Conservation (phyloP, 2,888 invertebrate species). For the Xylocampa areola region DNA sequence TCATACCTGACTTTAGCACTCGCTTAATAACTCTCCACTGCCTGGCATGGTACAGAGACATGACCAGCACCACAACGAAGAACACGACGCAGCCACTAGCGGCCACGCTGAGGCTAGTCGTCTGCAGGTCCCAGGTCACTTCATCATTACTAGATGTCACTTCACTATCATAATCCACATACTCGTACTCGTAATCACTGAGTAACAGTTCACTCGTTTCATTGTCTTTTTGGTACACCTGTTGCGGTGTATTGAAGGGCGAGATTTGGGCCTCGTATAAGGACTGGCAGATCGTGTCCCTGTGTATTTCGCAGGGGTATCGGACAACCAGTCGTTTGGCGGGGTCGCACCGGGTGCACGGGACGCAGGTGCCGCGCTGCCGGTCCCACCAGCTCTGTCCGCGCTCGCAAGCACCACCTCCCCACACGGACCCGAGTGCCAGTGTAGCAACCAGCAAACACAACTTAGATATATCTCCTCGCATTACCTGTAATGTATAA, state of each 20-base stretch:
- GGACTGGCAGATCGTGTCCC: slow-evolving; percentile 93
- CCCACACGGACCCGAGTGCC: slow-evolving; percentile 75
- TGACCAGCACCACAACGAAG: slow-evolving; percentile 93
- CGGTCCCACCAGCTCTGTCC: slow-evolving; percentile 93
- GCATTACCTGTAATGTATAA: slow-evolving; percentile 81
- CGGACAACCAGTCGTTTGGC: slow-evolving; percentile 90
- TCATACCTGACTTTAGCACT: slow-evolving; percentile 93
- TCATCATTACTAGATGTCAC: slow-evolving; percentile 77
- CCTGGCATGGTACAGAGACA: slow-evolving; percentile 93
- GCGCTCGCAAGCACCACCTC: slow-evolving; percentile 81
- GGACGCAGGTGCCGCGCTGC: slow-evolving; percentile 91
- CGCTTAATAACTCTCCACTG: slow-evolving; percentile 95
- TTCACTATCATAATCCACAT: slow-evolving; percentile 83
- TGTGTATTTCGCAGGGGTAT: slow-evolving; percentile 93
- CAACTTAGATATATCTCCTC: slow-evolving; percentile 79
- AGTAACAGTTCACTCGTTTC: slow-evolving; percentile 68
- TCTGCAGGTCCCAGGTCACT: slow-evolving; percentile 93
- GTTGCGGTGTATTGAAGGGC: slow-evolving; percentile 85
- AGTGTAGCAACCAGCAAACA: slow-evolving; percentile 83
- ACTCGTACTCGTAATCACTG: slow-evolving; percentile 84
- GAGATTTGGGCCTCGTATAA: slow-evolving; percentile 91
- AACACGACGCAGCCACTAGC: slow-evolving; percentile 94
- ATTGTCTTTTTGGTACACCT: slow-evolving; percentile 66
- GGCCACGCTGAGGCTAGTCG: slow-evolving; percentile 92
- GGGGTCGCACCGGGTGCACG: slow-evolving; percentile 92